phyloP scores from a whole-genome alignment of 2,113 vertebrate genomes.

The Sinocyclocheilus maitianheensis region DNA sequence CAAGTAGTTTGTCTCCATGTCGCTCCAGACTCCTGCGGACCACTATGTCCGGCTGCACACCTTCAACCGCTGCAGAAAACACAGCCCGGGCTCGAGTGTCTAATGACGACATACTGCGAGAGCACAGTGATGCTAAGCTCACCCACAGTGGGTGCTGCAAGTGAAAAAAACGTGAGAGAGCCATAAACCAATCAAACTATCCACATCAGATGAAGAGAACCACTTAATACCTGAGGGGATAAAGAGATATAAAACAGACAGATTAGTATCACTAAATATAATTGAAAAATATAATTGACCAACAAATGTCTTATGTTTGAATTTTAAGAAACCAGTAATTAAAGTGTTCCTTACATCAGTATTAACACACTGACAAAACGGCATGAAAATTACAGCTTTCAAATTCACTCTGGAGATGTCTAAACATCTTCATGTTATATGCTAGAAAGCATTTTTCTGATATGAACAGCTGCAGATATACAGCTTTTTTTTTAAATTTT shows the following conservation, averaged over 20 bases:
- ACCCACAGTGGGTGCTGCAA: constrained; percentile 53
- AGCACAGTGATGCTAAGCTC: background rate
- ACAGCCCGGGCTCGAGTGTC: constrained; percentile 76
- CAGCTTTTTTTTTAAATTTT: no score
- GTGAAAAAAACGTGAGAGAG: constrained; percentile 62
- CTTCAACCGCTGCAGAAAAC: constrained; percentile 81
- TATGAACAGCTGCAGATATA: no score
- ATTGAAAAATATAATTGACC: no score
- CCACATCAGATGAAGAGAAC: constrained; percentile 37
- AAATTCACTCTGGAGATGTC: background rate
- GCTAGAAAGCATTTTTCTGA: no score
- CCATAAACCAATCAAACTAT: constrained; percentile 68
- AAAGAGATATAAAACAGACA: constrained; percentile 33
- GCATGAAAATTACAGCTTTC: background rate
- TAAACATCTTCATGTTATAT: background rate
- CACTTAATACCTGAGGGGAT: constrained; percentile 16
- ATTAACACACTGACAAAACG: background rate
- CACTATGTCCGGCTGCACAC: constrained; percentile 81
- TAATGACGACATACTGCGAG: constrained; percentile 82
- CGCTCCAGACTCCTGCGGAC: constrained; percentile 80
- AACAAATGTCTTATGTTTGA: no score
- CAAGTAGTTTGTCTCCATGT: constrained; percentile 72
- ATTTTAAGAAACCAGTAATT: background rate
- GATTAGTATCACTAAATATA: constrained; percentile 24
- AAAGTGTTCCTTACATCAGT: background rate